Evolutionary conservation across 1,140 invertebrate species (phyloP), one percentile per base, ranked within the genome.

Genomic region (Eueides isabella): DNA sequence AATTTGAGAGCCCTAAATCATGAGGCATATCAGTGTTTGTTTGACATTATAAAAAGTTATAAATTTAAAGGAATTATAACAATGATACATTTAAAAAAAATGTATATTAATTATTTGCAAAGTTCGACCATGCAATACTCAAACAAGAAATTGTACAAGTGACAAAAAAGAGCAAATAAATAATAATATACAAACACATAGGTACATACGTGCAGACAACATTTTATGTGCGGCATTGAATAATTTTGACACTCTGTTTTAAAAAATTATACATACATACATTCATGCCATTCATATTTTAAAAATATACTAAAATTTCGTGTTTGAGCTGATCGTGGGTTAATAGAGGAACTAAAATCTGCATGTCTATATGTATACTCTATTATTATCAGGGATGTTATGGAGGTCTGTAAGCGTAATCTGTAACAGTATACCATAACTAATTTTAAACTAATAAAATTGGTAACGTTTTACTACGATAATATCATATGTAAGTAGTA

Each of bases 141-240:
- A 90, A 91, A 91, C 87, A 88, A 76, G 85, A 91, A 90, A 90
- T 88, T 85, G 79, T 48, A 80, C 80, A 80, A 71, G 61, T 55
- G n/a, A 55, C 48, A 55, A 55, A 55, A 55, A 63, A 72, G 72
- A 80, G 81, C 77, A 81, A 83, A 78, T 79, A 62, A 82, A 80
- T 74, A 71, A 77, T 55, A 55, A 55, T 55, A 55, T 23, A 55
- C 23, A 55, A 72, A 76, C 23, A 31, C 41, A 68, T 55, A n/a
- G n/a, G n/a, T n/a, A 67, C 70, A 65, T 23, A 71, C 69, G 63
- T 71, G 69, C 69, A 64, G 38, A 69, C 67, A 68, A 29, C 16
- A 44, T 23, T 12, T 44, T 16, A 66, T 66, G 14, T 68, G 48
- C 38, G 63, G 26, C 64, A 62, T 11, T 23, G 19, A 55, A 55